Evolutionary conservation across 2,797 vertebrate genomes (phyloP), one percentile per base, ranked within the genome.

Genomic region (Myotis myotis): DNA sequence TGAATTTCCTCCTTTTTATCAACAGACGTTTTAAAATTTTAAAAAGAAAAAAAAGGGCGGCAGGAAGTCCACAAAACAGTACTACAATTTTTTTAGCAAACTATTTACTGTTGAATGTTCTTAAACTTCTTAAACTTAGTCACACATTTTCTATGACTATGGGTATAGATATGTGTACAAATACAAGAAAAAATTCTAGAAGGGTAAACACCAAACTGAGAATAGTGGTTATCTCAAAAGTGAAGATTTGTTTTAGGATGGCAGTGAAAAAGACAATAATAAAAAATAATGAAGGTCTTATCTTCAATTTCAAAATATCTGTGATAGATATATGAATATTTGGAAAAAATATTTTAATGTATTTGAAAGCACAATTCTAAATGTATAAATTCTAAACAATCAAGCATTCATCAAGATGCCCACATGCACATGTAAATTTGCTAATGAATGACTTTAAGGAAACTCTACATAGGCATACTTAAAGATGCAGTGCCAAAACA

Each of bases 171-270:
- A 22, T 62, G 23, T n/a, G 33, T 47, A 82, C 4, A 71, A 22
- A 70, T 47, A 17, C 62, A 92, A 89, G 28, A 82, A 82, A 79
- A 92, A 93, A 41, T 44, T 71, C 62, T 89, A 79, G 53, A 79
- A 74, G 71, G 33, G 74, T 87, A 55, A 5, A 78, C 19, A 62
- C 25, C 36, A 95, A 93, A 30, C 55, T 79, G 16, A 84, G 76
- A 89, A 87, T 16, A 75, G 17, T 28, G 20, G n/a, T 75, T 60
- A 57, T 71, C 38, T 89, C 36, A 49, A 93, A 93, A 91, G 38
- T 41, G 17, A 91, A 95, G 38, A 64, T 79, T 62, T 83, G 22
- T 85, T 95, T 93, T 76, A 92, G n/a, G 82, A 87, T 81, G n/a
- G 47, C 10, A 6, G 36, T 81, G n/a, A 74, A 80, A 95, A 28